Evolutionary conservation across 2,888 invertebrate genomes (phyloP), one percentile per base, ranked within the genome.

Genomic region (Junonia oenone): DNA sequence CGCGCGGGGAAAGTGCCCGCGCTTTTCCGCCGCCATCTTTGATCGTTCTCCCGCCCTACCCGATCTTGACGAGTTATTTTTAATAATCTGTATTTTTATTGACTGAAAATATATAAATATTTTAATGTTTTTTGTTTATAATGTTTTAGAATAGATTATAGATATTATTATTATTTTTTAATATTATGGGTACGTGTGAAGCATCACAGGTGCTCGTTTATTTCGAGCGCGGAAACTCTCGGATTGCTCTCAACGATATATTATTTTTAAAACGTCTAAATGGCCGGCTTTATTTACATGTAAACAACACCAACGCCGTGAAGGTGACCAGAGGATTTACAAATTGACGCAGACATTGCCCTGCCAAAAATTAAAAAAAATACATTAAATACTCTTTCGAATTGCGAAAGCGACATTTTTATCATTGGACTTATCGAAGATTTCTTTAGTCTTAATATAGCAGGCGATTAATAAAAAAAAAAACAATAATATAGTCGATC

Each of bases 21-120:
- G 83, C 87, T 90, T 90, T 89, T 89, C 90, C 87, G 82, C 70
- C 84, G 88, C 89, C 88, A 89, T 89, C 76, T 88, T 87, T 76
- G 61, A 70, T 68, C 31, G 43, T 55, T 58, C 53, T 54, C 51
- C 48, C 22, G 22, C 2, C 22, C 45, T 33, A 3, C 40, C 38
- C 5, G 19, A 17, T 40, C 37, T 53, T 5, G 26, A 43, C 26
- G 46, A 35, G 37, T 22, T 51, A 35, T 51, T 51, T 51, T 40
- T 51, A 35, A 37, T 33, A 46, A 35, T 27, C 31, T 26, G 3
- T 22, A 27, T 46, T 53, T 56, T 43, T 26, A 13, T 6, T 43
- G 13, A 43, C 26, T n/a, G 22, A 6, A 43, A 26, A 40, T 5
- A 13, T 38, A 38, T 22, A 33, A 33, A n/a, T 33, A n/a, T 33